Conservation (phyloP, 2,797 vertebrate genomes). For the Apogon talboti region DNA sequence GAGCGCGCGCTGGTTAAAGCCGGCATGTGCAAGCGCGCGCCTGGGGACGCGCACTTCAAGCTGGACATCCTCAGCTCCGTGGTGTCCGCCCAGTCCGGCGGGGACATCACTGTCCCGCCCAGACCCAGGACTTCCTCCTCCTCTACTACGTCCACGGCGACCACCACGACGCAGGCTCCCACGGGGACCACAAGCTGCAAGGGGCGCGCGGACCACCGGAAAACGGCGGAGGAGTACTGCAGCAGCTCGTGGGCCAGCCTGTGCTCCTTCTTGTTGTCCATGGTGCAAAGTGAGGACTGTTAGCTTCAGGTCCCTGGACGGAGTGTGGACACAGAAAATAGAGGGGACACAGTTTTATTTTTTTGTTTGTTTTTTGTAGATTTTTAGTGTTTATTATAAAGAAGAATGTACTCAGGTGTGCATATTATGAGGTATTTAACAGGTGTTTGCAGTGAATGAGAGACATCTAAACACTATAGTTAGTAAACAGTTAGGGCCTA, state of each 20-base stretch:
- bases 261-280: slow-evolving; percentile 87
- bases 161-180: background rate
- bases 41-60: slow-evolving; percentile 83
- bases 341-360: background rate
- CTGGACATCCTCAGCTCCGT: slow-evolving; percentile 41
- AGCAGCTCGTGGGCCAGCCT: slow-evolving; percentile 82
- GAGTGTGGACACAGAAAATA: background rate
- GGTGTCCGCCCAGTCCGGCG: background rate
- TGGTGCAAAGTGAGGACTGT: slow-evolving; percentile 87
- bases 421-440: slow-evolving; percentile 7
- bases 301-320: slow-evolving; percentile 31
- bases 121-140: background rate
- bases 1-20: slow-evolving; percentile 79
- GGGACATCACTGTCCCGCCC: too few species aligned
- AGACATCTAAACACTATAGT: too few species aligned
- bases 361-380: background rate
- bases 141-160: background rate
- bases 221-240: slow-evolving; percentile 86
- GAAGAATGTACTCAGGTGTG: background rate
- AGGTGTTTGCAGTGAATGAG: background rate
- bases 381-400: background rate
- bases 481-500: too few species aligned
- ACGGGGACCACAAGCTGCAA: slow-evolving; percentile 63
- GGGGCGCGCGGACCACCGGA: slow-evolving; percentile 73
- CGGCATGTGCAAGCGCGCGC: slow-evolving; percentile 85